Evolutionary conservation across 2,113 vertebrate genomes (phyloP).

Genomic region (Galeopterus variegatus): DNA sequence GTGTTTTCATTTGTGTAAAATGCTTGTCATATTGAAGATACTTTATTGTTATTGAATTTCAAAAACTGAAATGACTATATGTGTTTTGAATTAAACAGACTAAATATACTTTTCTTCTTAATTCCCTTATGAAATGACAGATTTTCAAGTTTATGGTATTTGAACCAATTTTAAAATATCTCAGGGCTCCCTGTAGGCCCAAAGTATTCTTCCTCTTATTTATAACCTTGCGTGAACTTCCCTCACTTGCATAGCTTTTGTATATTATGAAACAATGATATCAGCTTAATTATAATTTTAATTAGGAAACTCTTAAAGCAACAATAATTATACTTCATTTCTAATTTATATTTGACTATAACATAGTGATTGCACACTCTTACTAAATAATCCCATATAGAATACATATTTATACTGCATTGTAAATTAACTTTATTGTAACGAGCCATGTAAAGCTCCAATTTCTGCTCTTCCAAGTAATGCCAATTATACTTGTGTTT

Average conservation of each 20-base stretch:
- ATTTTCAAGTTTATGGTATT: slow-evolving; percentile 32
- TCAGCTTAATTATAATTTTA: slow-evolving; percentile 28
- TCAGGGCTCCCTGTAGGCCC: neutral
- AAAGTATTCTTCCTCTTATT: neutral
- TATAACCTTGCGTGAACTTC: neutral
- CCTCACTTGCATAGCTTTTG: slow-evolving; percentile 38
- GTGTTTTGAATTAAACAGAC: slow-evolving; percentile 21
- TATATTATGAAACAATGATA: slow-evolving; percentile 22
- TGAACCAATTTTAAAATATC: slow-evolving; percentile 40
- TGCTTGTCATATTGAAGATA: slow-evolving; percentile 2
- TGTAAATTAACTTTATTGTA: slow-evolving; percentile 35
- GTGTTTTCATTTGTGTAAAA: slow-evolving; percentile 61
- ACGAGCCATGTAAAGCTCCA: neutral
- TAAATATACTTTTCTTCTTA: slow-evolving; percentile 31
- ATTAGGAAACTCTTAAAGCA: neutral
- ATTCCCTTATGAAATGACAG: neutral
- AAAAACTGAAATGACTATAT: slow-evolving; percentile 24
- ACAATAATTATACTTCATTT: slow-evolving; percentile 25
- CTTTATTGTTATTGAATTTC: slow-evolving; percentile 40
- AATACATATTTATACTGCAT: neutral
- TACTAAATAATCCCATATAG: neutral
- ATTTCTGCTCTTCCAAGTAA: neutral
- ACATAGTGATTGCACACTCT: neutral
- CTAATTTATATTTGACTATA: slow-evolving; percentile 18
- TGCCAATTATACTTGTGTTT: neutral